Evolutionary conservation across 2,888 invertebrate genomes (phyloP), one percentile per base, ranked within the genome.

Genomic region (Lampropteryx suffumata): DNA sequence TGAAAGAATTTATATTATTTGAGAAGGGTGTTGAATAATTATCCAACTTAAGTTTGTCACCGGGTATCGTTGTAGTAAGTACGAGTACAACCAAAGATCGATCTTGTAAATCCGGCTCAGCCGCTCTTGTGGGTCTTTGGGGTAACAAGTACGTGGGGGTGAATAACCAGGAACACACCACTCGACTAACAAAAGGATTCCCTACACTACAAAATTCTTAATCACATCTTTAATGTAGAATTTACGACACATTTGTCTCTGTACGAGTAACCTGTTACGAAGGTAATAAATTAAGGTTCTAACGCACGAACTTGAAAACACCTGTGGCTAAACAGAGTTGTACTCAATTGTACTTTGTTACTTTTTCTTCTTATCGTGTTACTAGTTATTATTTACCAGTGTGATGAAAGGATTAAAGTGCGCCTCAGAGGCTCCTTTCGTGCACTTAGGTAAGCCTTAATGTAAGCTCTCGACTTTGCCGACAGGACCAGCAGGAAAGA

Each of bases 31-130:
- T n/a, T n/a, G n/a, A n/a, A n/a, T n/a, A n/a, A n/a, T n/a, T n/a
- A n/a, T n/a, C n/a, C n/a, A n/a, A n/a, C n/a, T n/a, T n/a, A n/a
- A 13, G 13, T 27, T 10, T 14, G 10, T 28, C 13, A 36, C 37
- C 27, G 30, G 14, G 35, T 39, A 34, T 43, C 45, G 35, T 42
- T 43, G 35, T 33, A 14, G 40, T 54, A 65, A 67, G 65, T 60
- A 59, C 55, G 41, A 61, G 64, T 70, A 71, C 67, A 64, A 66
- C 59, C 53, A 61, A 71, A 73, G 75, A 82, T 84, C 78, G 82
- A 76, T 79, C 79, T 68, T 69, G 70, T 72, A 80, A 84, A 82
- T 75, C 80, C 73, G 73, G 73, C 81, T 74, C 81, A 80, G 76
- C 69, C 67, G 71, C 73, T 74, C 74, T 77, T 69, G 72, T 76